Conservation (phyloP, 2,888 invertebrate genomes). For the Caenorhabditis drosophilae region DNA sequence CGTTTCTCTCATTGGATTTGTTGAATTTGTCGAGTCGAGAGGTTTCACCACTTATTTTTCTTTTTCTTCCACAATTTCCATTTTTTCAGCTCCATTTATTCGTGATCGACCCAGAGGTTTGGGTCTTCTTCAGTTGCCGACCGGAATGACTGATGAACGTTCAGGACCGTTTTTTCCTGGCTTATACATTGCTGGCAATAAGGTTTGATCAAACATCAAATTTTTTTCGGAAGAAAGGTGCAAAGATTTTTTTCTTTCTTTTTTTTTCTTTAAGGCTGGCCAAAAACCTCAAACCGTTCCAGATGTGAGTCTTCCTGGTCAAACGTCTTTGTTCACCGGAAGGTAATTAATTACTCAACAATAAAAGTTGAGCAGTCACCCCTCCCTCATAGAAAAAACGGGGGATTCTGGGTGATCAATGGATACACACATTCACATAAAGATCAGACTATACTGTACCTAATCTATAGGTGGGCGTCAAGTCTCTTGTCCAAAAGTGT, state of each 20-base stretch:
- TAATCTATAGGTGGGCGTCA: background rate
- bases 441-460: background rate
- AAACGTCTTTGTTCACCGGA: conserved; percentile 53
- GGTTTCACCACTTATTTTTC: no score
- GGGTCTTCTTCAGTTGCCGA: conserved; percentile 57
- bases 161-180: conserved; percentile 60
- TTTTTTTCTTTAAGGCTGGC: conserved; percentile 37
- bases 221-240: background rate
- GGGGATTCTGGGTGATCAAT: background rate
- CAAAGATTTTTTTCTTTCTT: no score
- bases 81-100: conserved; percentile 48
- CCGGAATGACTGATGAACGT: conserved; percentile 64
- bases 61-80: no score
- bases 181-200: conserved; percentile 61
- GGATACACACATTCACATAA: background rate
- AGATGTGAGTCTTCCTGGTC: conserved; percentile 57
- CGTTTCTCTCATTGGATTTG: no score
- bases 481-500: background rate
- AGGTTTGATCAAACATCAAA: conserved; percentile 15
- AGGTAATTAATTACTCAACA: conserved; percentile 25
- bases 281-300: conserved; percentile 57
- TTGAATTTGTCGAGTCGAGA: no score
- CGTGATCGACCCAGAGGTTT: conserved; percentile 59
- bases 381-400: background rate
- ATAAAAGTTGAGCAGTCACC: background rate